These are phyloP conservation scores for Calameuta filiformis DNA, from an alignment of 2,888 invertebrate species.

Conservation along the genomic window DNA sequence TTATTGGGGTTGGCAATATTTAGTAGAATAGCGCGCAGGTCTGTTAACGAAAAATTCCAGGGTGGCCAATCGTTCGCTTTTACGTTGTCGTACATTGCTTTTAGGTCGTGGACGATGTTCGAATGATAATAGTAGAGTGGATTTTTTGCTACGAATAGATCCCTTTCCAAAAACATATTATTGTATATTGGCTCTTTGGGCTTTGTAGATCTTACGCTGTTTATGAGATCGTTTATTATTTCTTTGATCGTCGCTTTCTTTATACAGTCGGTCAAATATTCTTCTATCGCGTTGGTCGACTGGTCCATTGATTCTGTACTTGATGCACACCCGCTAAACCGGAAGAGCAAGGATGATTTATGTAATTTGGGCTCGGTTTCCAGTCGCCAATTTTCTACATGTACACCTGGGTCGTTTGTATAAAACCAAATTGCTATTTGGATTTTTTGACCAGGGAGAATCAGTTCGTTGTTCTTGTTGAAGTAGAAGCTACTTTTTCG, in stretches of 20 bases:
- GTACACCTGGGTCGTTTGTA: slow-evolving; percentile 62
- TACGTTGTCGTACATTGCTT: slow-evolving; percentile 26
- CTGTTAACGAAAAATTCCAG: slow-evolving; percentile 45
- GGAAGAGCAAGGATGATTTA: slow-evolving; percentile 31
- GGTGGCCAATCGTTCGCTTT: not conserved
- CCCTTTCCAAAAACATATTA: slow-evolving; percentile 37
- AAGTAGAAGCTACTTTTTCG: slow-evolving; percentile 69
- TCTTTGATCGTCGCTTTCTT: slow-evolving; percentile 33
- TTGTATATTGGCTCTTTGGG: slow-evolving; percentile 24
- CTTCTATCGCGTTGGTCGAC: slow-evolving; percentile 25
- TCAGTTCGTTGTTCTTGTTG: slow-evolving; percentile 69
- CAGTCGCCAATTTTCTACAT: slow-evolving; percentile 68
- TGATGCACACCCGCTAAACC: slow-evolving; percentile 40
- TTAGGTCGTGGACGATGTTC: slow-evolving; percentile 31
- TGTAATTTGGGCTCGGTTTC: slow-evolving; percentile 63
- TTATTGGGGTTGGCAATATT: slow-evolving; percentile 23
- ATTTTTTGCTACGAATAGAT: slow-evolving; percentile 45
- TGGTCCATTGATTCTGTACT: not conserved
- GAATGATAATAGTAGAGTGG: slow-evolving; percentile 38
- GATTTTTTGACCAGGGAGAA: slow-evolving; percentile 68
- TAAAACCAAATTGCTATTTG: slow-evolving; percentile 68
- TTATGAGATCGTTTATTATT: slow-evolving; percentile 37
- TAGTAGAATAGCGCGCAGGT: slow-evolving; percentile 38
- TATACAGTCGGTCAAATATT: slow-evolving; percentile 31
- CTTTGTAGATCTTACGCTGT: slow-evolving; percentile 7